Base-by-base conservation (phyloP, 2,888 invertebrate species). In the Dynastes hyllus region DNA sequence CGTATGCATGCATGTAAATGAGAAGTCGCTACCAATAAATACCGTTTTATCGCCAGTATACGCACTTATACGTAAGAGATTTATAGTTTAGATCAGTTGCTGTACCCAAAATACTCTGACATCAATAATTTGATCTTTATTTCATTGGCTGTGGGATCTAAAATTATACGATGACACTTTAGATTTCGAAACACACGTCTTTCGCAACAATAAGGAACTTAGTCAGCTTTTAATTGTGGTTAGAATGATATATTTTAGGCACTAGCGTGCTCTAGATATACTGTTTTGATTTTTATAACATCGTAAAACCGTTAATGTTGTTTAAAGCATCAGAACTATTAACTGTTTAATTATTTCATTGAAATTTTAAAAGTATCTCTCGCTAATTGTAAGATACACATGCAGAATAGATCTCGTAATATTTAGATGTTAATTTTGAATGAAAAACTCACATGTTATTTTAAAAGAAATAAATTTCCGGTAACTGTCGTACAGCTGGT, bases 211-310 rank as follows among this genome's bases (percentile, higher is more conserved):
- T 45, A 66, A 32, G 37, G 32, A 66, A 13, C 37, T 67, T 45
- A 67, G 50, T 67, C 27, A 67, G 45, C 50, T 16, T 66, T 66
- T 66, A 40, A 45, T 65, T 67, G 45, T 50, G 67, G 67, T 67
- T 67, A 67, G 22, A 50, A 40, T 67, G 45, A 16, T 67, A 40
- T 67, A 67, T 67, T 67, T 67, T 67, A 67, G 16, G 67, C 67
- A 22, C 45, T 22, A 67, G 45, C 40, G 13, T 67, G 67, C 40
- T 67, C 67, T 67, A 45, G 40, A 67, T 67, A 45, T 8, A 50
- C 67, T 67, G 67, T 50, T 67, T 67, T 67, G 67, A 67, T 67
- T 67, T 67, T 67, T 67, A 67, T 67, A 67, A 67, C 67, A 22
- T 45, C 67, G 22, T 67, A 67, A 67, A 67, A 16, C 67, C 0